These are phyloP conservation scores for Pocillopora grandis DNA, from an alignment of 92 coral and sea anemone genomes.

Conservation along the genomic window DNA sequence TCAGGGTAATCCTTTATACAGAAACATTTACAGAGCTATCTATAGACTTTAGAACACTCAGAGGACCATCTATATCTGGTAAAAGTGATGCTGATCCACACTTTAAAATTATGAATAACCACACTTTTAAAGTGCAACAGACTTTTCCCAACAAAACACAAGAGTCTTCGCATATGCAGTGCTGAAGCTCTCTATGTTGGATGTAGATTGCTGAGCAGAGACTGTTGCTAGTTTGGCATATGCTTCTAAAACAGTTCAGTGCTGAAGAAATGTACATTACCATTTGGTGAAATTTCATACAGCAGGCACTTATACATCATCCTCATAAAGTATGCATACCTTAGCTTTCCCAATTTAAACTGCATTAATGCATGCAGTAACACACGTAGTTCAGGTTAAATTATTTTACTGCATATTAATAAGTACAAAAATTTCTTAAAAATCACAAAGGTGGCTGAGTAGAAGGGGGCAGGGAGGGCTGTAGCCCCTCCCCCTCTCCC, in stretches of 20 bases:
- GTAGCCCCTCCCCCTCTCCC: no score
- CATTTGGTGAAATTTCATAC: no score
- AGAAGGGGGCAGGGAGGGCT: no score
- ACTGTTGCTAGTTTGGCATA: slow-evolving; percentile 5
- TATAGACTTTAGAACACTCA: slow-evolving; percentile 5
- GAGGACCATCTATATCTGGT: neutral
- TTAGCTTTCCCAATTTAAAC: no score
- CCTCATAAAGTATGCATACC: no score
- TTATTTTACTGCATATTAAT: no score
- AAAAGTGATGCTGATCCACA: slow-evolving; percentile 1
- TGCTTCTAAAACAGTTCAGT: slow-evolving; percentile 21
- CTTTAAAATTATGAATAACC: neutral
- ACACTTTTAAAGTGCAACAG: neutral
- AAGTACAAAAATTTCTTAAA: no score
- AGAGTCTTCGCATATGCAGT: neutral
- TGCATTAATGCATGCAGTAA: no score
- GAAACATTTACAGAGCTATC: neutral
- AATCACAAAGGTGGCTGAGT: no score
- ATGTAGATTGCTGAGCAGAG: slow-evolving; percentile 7
- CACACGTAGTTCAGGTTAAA: no score
- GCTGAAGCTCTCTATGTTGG: neutral
- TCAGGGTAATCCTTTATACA: neutral
- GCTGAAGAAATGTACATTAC: neutral
- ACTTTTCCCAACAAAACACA: neutral
- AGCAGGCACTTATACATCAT: no score